Base-by-base conservation (phyloP, 2,113 vertebrate species). In the Carettochelys insculpta region DNA sequence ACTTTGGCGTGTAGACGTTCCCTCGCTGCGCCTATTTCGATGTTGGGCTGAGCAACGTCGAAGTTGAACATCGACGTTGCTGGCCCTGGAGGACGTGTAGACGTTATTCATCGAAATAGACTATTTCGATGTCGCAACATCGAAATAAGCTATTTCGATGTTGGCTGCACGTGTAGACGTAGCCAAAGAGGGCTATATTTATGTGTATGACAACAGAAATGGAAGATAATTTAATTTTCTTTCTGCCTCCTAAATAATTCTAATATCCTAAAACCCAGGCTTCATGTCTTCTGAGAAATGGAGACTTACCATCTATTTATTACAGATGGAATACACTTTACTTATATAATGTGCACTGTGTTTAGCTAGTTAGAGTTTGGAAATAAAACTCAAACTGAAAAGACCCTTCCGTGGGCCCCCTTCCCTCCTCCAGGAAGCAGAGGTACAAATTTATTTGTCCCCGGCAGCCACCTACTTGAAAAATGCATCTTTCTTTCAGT, bases 131-230 rank as follows among this genome's bases (percentile, higher is more conserved):
- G n/a, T n/a, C n/a, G n/a, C n/a, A n/a, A n/a, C n/a, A n/a, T n/a
- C n/a, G n/a, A n/a, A n/a, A n/a, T n/a, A n/a, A n/a, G n/a, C n/a
- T n/a, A n/a, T n/a, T n/a, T n/a, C n/a, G n/a, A n/a, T n/a, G n/a
- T n/a, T n/a, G n/a, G n/a, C n/a, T n/a, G n/a, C n/a, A n/a, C n/a
- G n/a, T n/a, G n/a, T n/a, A n/a, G n/a, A n/a, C n/a, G n/a, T n/a
- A n/a, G n/a, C n/a, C n/a, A n/a, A n/a, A n/a, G n/a, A 45, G 54
- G 91, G 41, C 54, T 88, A 47, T 31, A 50, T 82, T 17, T 58
- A 11, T 0, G 0, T 31, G 76, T 34, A 84, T 3, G 48, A 34
- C 24, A 77, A 13, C 75, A 78, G 53, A 48, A 29, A 31, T 73
- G 48, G 11, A 75, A 52, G 81, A 47, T 11, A 43, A 7, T 13